Conservation (phyloP, 1,140 invertebrate species). For the Ceratosolen solmsi region DNA sequence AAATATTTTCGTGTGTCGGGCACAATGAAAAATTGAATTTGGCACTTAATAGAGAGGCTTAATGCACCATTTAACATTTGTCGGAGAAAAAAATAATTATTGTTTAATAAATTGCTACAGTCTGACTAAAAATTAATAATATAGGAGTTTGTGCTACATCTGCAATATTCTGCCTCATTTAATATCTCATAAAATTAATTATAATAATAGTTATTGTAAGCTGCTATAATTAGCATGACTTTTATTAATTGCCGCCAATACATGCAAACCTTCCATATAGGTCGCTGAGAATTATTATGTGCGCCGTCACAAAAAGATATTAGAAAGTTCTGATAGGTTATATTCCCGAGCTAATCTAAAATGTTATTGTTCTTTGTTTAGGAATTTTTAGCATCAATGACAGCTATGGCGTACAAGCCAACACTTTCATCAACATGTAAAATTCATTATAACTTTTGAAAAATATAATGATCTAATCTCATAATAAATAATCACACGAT, state of each 20-base stretch:
- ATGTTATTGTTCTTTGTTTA: not conserved
- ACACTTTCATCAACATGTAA: too few relatives aligned
- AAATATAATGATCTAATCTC: too few relatives aligned
- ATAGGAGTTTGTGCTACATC: not conserved
- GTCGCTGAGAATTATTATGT: not conserved
- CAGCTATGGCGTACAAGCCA: too few relatives aligned
- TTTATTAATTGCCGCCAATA: not conserved
- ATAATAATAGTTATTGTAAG: not conserved
- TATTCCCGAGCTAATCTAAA: not conserved
- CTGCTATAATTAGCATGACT: not conserved
- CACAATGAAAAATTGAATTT: not conserved
- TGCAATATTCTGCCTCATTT: not conserved
- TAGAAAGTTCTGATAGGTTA: not conserved
- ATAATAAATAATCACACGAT: too few relatives aligned
- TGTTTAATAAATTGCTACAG: not conserved
- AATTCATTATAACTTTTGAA: too few relatives aligned
- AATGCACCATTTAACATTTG: constrained; percentile 7
- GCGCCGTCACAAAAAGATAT: not conserved
- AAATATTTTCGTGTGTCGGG: not conserved
- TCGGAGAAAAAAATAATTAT: not conserved
- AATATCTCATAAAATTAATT: constrained; percentile 18
- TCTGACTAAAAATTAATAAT: not conserved
- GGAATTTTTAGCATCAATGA: too few relatives aligned
- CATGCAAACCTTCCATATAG: too few relatives aligned
- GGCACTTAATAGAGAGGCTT: not conserved